phyloP scores from a whole-genome alignment of 2,797 vertebrate species.

The Poecilia wingei region DNA sequence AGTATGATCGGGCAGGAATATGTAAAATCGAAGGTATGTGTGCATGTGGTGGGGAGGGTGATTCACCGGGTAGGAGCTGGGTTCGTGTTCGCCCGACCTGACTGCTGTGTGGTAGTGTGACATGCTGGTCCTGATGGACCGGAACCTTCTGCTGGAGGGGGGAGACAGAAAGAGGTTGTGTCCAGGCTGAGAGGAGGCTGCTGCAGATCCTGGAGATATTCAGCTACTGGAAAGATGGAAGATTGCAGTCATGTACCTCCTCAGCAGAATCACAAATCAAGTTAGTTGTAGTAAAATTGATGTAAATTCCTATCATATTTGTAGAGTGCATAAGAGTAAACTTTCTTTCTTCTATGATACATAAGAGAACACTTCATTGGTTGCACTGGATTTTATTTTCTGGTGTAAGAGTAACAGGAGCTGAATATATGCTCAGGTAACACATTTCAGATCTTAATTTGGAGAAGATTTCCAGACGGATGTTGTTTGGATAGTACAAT shows the following conservation, averaged over 20 bases:
- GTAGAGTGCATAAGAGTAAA: background rate
- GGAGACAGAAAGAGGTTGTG: background rate
- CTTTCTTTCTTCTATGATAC: background rate
- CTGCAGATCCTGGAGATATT: background rate
- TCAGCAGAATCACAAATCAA: background rate
- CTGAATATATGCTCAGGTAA: background rate
- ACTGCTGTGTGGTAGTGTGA: background rate
- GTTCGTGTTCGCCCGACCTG: background rate
- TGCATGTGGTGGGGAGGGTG: background rate
- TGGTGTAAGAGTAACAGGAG: background rate
- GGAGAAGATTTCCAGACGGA: background rate
- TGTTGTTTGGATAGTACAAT: background rate
- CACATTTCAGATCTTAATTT: background rate
- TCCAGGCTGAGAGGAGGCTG: background rate
- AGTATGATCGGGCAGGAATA: background rate
- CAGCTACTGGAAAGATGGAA: background rate
- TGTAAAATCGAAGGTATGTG: background rate
- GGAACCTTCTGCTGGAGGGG: background rate
- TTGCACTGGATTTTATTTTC: background rate
- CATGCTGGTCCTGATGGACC: background rate
- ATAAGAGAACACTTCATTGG: background rate
- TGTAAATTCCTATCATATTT: background rate
- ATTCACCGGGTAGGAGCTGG: background rate
- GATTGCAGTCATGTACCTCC: background rate
- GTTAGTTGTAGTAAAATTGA: background rate